Conservation (phyloP, 2,113 vertebrate genomes). For the Menura novaehollandiae region DNA sequence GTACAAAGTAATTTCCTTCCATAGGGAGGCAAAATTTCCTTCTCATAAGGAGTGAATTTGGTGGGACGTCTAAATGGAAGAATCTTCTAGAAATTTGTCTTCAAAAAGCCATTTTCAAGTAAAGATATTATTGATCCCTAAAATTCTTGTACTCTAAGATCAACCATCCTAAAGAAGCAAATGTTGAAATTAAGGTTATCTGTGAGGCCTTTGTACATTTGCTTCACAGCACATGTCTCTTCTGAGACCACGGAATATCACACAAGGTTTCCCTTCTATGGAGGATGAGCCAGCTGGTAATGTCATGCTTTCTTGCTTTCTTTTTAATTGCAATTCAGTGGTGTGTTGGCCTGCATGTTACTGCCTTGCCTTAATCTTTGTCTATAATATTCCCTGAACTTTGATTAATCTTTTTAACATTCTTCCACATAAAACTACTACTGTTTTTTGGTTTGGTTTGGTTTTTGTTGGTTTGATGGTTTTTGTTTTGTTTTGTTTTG, state of each 20-base stretch:
- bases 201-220: background rate
- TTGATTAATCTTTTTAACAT: background rate
- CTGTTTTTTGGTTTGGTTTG: background rate
- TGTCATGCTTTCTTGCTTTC: background rate
- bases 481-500: background rate
- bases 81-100: background rate
- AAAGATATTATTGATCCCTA: background rate
- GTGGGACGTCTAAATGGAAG: background rate
- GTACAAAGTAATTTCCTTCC: background rate
- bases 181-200: background rate
- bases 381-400: background rate
- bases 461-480: background rate
- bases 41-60: background rate
- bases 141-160: background rate
- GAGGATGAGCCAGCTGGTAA: background rate
- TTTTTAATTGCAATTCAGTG: background rate
- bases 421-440: background rate
- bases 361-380: background rate
- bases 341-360: background rate
- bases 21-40: background rate
- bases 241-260: background rate
- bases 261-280: background rate
- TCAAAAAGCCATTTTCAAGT: background rate
- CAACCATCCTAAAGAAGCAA: background rate
- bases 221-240: background rate